A percentile compares a stretch with the other conserved stretches of the same genome.
phyloP scores from a whole-genome alignment of 1,140 invertebrate genomes.

The Cataglyphis hispanica region DNA sequence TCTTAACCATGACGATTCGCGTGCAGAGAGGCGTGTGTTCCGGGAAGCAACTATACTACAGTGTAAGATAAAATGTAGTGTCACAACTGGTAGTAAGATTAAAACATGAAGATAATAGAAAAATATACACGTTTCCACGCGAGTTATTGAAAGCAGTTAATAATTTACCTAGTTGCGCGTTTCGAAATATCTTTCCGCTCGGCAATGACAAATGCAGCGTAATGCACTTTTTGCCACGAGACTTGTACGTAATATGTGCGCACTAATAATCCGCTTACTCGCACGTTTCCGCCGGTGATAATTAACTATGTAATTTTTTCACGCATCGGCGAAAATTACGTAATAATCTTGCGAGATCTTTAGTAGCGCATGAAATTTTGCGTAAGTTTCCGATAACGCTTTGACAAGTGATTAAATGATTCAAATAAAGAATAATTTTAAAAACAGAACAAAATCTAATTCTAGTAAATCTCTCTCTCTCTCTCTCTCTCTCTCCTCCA shows the following conservation, averaged over 20 bases:
- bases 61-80: too few relatives aligned
- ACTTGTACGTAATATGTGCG: conserved; percentile 8
- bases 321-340: neutral
- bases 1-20: conserved; percentile 56
- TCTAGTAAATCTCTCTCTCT: neutral
- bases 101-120: neutral
- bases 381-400: neutral
- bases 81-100: conserved; percentile 8
- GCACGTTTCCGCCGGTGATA: neutral
- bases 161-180: neutral
- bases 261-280: conserved; percentile 11
- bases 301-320: neutral
- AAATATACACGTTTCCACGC: neutral
- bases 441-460: neutral
- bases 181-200: conserved; percentile 5
- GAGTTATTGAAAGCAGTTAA: neutral
- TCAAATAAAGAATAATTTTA: conserved; percentile 22
- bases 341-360: conserved; percentile 16
- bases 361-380: conserved; percentile 20
- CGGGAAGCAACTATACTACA: neutral
- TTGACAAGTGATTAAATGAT: neutral
- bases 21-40: conserved; percentile 29
- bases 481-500: neutral
- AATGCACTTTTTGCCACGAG: conserved; percentile 2
- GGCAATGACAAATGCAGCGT: neutral